Base-by-base conservation (phyloP, 2,888 invertebrate genomes). In the Limnephilus auricula region DNA sequence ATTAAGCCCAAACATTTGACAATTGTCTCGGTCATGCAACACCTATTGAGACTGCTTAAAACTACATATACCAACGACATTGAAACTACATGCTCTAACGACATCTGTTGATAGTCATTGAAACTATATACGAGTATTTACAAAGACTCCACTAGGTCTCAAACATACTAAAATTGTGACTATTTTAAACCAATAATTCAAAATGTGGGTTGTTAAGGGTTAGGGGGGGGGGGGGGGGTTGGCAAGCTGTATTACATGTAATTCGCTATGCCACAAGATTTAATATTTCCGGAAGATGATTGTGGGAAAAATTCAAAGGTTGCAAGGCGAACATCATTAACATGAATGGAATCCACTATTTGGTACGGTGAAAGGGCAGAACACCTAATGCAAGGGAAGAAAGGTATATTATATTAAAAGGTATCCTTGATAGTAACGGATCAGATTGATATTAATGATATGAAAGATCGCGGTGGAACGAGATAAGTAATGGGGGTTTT, bases 391-490 rank as follows among this genome's bases (percentile, higher is more conserved):
- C 25, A 31, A 82, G 32, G 82, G 32, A 34, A 15, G 32, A 80
- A 34, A 32, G 32, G 34, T 37, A 82, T 25, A 4, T 13, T 10
- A 34, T 34, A 82, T 9, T 34, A 82, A 10, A 31, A 34, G 82
- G 34, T 82, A 34, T 34, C 82, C n/a, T 15, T 34, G 82, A 34
- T 9, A 5, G 9, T 25, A 82, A 82, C 25, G 37, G 84, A 18
- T 34, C 83, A 79, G 84, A 90, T 90, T 90, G 90, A 90, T 37
- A 90, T 90, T 65, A 90, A 90, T 90, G 90, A 84, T 84, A 12
- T 65, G 45, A 10, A 2, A 25, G 0, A 85, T 30, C 37, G 40
- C 15, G n/a, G n/a, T 2, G 45, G 12, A 15, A 30, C n/a, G 15
- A 10, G 25, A 85, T 45, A 30, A 45, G n/a, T 40, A 30, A 85